phyloP scores from a whole-genome alignment of 1,140 invertebrate species.

The Coenobita brevimanus region DNA sequence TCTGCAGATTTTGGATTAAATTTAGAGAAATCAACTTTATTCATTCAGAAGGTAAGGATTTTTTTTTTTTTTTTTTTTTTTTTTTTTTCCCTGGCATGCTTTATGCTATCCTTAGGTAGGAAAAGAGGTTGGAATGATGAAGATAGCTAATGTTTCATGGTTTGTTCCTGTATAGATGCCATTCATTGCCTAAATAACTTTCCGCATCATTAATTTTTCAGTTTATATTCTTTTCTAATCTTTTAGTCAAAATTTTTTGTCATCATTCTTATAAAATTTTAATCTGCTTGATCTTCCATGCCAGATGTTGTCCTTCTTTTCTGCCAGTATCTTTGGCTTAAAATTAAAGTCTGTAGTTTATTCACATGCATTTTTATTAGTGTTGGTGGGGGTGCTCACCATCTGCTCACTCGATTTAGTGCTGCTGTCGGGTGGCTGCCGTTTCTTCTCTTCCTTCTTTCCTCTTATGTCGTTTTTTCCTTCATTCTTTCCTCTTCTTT shows the following conservation, averaged over 20 bases:
- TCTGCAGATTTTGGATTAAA: constrained; percentile 31
- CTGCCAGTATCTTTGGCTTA: too few relatives aligned
- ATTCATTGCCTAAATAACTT: neutral
- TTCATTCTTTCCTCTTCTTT: too few relatives aligned
- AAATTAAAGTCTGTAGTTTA: too few relatives aligned
- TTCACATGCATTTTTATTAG: too few relatives aligned
- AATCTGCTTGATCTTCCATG: neutral
- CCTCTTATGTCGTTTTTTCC: too few relatives aligned
- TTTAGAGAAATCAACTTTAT: constrained; percentile 26
- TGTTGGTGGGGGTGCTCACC: too few relatives aligned
- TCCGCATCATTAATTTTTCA: neutral
- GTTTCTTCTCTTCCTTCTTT: too few relatives aligned
- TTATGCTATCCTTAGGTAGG: too few relatives aligned
- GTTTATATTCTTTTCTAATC: neutral
- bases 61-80: too few relatives aligned
- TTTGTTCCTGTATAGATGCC: neutral
- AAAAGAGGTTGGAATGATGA: neutral
- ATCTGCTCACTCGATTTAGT: too few relatives aligned
- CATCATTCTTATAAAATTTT: neutral
- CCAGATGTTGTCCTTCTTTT: neutral
- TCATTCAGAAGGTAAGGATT: constrained; percentile 28
- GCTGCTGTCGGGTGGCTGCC: too few relatives aligned
- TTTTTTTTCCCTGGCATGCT: too few relatives aligned
- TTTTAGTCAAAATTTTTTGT: neutral
- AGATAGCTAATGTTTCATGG: neutral